Percentiles rank a stretch among this genome's conserved stretches.
These are phyloP conservation scores for Acanthisitta chloris DNA, from an alignment of 2,113 vertebrate species.

Conservation along the genomic window DNA sequence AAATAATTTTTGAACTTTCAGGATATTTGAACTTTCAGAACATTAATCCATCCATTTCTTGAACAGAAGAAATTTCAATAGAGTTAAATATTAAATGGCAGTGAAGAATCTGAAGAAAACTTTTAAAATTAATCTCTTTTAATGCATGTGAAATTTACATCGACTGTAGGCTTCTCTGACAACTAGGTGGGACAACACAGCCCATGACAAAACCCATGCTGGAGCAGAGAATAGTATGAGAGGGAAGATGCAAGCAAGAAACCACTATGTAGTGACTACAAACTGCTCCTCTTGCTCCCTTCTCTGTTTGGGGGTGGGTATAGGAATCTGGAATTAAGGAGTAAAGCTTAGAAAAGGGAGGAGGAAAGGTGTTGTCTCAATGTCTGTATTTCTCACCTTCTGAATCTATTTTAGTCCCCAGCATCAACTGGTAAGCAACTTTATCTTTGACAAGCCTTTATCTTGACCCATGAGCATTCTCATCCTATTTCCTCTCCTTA, in stretches of 20 bases:
- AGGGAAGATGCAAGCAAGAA: fast-evolving
- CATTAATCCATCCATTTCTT: background rate
- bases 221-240: background rate
- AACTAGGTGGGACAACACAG: too few species aligned
- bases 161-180: background rate
- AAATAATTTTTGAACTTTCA: background rate
- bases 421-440: background rate
- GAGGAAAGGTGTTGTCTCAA: background rate
- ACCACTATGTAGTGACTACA: background rate
- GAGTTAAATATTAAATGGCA: background rate
- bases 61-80: background rate
- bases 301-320: background rate
- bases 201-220: background rate
- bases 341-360: background rate
- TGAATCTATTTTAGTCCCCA: background rate
- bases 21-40: background rate
- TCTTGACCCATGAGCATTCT: fast-evolving
- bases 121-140: background rate
- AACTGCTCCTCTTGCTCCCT: background rate
- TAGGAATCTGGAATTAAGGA: background rate
- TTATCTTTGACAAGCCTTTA: too few species aligned
- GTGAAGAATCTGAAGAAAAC: background rate
- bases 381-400: background rate
- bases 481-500: background rate
- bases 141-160: background rate